Evolutionary conservation across 2,797 vertebrate species (phyloP), one percentile per base, ranked within the genome.

Genomic region (Chanos chanos): DNA sequence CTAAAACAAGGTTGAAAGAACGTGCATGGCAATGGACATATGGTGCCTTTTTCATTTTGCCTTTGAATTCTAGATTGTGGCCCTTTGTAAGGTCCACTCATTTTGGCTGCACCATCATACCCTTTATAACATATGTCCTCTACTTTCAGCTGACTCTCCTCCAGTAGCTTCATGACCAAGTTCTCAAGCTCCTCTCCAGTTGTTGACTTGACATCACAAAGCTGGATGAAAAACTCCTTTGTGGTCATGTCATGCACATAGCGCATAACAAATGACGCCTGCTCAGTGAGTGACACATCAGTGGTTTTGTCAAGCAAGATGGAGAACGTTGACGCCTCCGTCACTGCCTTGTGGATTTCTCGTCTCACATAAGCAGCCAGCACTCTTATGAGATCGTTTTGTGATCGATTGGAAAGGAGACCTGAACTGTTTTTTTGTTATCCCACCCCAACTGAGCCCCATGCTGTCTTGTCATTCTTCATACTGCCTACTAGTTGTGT

Each of bases 1-100:
- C 52, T 40, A 62, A 57, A 22, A 61, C 66, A 5, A 68, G 10
- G 27, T 68, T 62, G 24, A 64, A 58, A 5, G 61, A 64, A 56
- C 69, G 54, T 44, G 44, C 60, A 58, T 63, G 43, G 51, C 37
- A 58, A 10, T 58, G 52, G 6, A 36, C 45, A 57, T 56, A 52
- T 8, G 59, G 33, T 15, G 22, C 28, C 21, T n/a, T 62, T 64
- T 39, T 53, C 21, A 45, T 68, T 56, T 8, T 56, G 52, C 12
- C 45, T 62, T n/a, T 43, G 43, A 16, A 36, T 68, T 36, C 22
- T 39, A n/a, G 52, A 63, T 21, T 51, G 44, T n/a, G 63, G 57
- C 10, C 33, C 27, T 40, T 59, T 64, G 37, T 58, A 58, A 39
- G 16, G 21, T 28, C 66, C 8, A 2, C 53, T 52, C 60, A 64